phyloP scores from a whole-genome alignment of 1,140 invertebrate species.

The Drosophila tropicalis region DNA sequence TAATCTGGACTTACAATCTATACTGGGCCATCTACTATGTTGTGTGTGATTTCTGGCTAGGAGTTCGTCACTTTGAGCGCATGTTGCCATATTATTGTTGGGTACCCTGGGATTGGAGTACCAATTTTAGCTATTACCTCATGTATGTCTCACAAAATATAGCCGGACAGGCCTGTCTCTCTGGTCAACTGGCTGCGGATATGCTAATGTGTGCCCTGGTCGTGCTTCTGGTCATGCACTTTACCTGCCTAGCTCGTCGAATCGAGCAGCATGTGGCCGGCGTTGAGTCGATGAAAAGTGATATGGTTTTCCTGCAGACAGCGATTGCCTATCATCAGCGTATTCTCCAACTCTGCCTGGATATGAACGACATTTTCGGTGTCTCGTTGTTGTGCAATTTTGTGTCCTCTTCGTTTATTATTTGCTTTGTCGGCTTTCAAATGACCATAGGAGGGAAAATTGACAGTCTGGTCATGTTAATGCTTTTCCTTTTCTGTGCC shows the following conservation, averaged over 20 bases:
- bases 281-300: not conserved
- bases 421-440: conserved; percentile 75
- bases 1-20: conserved; percentile 74
- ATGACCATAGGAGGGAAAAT: conserved; percentile 66
- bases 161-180: conserved; percentile 59
- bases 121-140: conserved; percentile 59
- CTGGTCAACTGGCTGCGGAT: conserved; percentile 66
- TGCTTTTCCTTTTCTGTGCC: conserved; percentile 65
- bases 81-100: conserved; percentile 70
- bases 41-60: conserved; percentile 63
- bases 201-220: conserved; percentile 66
- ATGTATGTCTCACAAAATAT: conserved; percentile 62
- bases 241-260: conserved; percentile 33
- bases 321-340: conserved; percentile 62
- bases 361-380: conserved; percentile 66
- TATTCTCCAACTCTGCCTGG: conserved; percentile 44
- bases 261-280: conserved; percentile 50
- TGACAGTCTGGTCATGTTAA: conserved; percentile 64
- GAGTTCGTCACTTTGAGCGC: conserved; percentile 35
- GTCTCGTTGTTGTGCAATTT: conserved; percentile 68
- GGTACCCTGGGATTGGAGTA: conserved; percentile 70
- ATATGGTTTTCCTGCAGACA: conserved; percentile 52
- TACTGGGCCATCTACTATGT: conserved; percentile 66
- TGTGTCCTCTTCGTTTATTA: conserved; percentile 62
- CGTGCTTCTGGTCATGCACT: conserved; percentile 73